Evolutionary conservation across 2,888 invertebrate genomes (phyloP).

Genomic region (Leptopilina syphax): DNA sequence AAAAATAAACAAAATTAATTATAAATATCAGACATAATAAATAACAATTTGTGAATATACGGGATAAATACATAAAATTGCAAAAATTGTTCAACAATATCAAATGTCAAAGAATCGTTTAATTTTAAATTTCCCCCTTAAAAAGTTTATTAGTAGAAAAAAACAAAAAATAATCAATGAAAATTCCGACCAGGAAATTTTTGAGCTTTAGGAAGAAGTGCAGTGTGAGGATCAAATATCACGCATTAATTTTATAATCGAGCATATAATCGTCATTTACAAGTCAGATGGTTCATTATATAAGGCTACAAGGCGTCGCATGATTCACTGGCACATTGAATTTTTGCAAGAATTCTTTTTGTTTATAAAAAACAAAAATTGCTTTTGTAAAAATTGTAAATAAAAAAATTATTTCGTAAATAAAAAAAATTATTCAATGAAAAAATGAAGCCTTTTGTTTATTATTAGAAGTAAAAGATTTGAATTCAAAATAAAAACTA

Average conservation of each 20-base stretch:
- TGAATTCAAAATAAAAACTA: slow-evolving; percentile 1
- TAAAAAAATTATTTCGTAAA: too few species aligned
- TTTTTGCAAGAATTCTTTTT: not conserved
- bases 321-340: slow-evolving; percentile 32
- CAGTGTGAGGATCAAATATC: slow-evolving; percentile 25
- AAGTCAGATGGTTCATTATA: slow-evolving; percentile 35
- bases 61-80: too few species aligned
- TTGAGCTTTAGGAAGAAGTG: slow-evolving; percentile 21
- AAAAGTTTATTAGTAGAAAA: not conserved
- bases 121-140: not conserved
- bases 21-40: too few species aligned
- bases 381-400: not conserved
- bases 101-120: too few species aligned
- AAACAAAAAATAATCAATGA: not conserved
- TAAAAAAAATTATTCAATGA: too few species aligned
- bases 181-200: not conserved
- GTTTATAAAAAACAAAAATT: not conserved
- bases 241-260: slow-evolving; percentile 32
- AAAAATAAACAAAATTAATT: too few species aligned
- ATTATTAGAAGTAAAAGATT: too few species aligned
- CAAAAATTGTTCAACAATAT: too few species aligned
- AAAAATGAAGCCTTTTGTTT: too few species aligned
- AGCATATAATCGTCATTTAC: slow-evolving; percentile 39
- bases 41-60: too few species aligned
- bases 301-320: slow-evolving; percentile 41